Evolutionary conservation across 2,888 invertebrate genomes (phyloP), one percentile per base, ranked within the genome.

Genomic region (Drosophila kanekoi): DNA sequence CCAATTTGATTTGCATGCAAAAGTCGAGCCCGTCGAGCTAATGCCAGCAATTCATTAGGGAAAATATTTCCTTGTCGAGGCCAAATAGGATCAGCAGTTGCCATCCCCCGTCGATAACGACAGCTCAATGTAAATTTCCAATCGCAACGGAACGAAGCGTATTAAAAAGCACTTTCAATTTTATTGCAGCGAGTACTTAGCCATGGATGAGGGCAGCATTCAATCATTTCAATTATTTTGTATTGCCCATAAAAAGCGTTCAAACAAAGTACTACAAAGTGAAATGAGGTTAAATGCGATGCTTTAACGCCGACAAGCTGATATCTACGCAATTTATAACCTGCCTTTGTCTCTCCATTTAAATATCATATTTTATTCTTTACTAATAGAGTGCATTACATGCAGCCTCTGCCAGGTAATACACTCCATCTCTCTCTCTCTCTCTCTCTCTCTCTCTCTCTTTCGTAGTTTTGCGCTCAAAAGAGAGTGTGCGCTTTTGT

Each of bases 161-260:
- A 73, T 75, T 75, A 75, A 75, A 75, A 75, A 48, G 51, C 78
- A 73, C 74, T 75, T 63, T 37, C 49, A 28, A 37, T 63, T 78
- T 78, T 63, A 78, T 75, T 78, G 68, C 78, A 63, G 32, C 47
- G 44, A 35, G 57, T 66, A 58, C 65, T 58, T 51, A 45, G 32
- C 52, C 10, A n/a, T 47, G 52, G 23, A n/a, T 35, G 20, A 23
- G 38, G 38, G 44, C 40, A 38, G 8, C 62, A 58, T 69, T 63
- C 43, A 53, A 73, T 73, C 59, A 78, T 68, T 63, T 38, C 60
- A 67, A 67, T 68, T 67, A 73, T 68, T 49, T 47, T 60, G 63
- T 45, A 65, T 52, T 49, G 66, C 33, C 51, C 44, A 66, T 72
- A 61, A 72, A 72, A 53, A 52, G 44, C 37, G 33, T 43, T 53